Percentiles rank a stretch among this genome's conserved stretches.
phyloP scores from a whole-genome alignment of 2,888 invertebrate species.

The Caenorhabditis parvicauda region DNA sequence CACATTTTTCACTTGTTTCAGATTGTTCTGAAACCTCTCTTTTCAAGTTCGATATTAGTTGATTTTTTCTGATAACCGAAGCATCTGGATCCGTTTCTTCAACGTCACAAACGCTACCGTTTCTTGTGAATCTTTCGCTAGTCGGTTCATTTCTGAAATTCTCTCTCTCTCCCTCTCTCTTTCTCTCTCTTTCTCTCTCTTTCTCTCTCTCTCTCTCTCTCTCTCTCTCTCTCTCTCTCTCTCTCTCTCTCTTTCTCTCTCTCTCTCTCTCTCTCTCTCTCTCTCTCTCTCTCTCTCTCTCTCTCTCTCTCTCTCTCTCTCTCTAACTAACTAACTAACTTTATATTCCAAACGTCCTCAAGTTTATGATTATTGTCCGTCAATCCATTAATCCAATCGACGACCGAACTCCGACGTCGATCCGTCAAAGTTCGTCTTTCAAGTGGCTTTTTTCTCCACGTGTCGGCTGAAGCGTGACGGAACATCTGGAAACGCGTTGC shows the following conservation, averaged over 20 bases:
- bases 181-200: not conserved
- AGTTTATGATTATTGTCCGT: conserved; percentile 29
- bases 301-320: too few species aligned
- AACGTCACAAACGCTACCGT: conserved; percentile 39
- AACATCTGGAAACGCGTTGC: conserved; percentile 27
- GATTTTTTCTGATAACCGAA: conserved; percentile 27
- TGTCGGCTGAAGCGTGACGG: conserved; percentile 33
- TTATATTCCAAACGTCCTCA: too few species aligned
- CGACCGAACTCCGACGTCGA: conserved; percentile 24
- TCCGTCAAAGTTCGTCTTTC: conserved; percentile 13
- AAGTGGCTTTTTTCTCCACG: conserved; percentile 15
- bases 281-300: too few species aligned
- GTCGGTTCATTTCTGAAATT: conserved; percentile 22
- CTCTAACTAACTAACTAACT: too few species aligned
- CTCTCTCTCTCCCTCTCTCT: too few species aligned
- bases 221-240: too few species aligned
- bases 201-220: not conserved
- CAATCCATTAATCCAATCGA: conserved; percentile 38
- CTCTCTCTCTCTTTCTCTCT: too few species aligned
- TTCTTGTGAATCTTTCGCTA: conserved; percentile 26
- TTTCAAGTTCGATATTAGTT: conserved; percentile 42
- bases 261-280: too few species aligned
- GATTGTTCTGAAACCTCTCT: too few species aligned
- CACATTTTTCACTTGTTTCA: too few species aligned
- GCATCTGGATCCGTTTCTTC: conserved; percentile 36